These are phyloP conservation scores for Aptenodytes patagonicus DNA, from an alignment of 2,113 vertebrate genomes.

Conservation along the genomic window DNA sequence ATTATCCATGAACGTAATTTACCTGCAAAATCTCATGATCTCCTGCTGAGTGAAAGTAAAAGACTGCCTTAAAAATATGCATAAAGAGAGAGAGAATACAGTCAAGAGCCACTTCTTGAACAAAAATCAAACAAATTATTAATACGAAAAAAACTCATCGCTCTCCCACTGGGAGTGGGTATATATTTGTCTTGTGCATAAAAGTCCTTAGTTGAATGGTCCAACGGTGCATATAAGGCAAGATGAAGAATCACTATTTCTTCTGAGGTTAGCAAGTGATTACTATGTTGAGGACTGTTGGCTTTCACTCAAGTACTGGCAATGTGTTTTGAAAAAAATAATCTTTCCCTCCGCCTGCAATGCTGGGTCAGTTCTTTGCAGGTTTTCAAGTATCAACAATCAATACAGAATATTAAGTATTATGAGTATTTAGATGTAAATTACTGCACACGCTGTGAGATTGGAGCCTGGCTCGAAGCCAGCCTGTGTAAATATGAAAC, in stretches of 20 bases:
- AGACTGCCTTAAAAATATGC: neutral
- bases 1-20: conserved; percentile 1
- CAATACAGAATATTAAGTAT: conserved; percentile 4
- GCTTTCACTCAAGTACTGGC: neutral
- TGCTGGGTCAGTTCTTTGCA: neutral
- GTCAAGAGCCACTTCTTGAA: neutral
- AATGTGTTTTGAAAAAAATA: neutral
- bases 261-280: neutral
- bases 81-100: neutral
- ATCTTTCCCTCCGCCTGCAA: neutral
- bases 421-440: conserved; percentile 11
- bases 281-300: neutral
- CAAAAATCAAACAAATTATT: neutral
- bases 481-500: neutral
- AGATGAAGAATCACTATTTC: neutral
- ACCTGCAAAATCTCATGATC: neutral
- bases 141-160: neutral
- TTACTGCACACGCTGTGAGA: neutral
- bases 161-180: neutral
- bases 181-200: neutral
- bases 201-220: neutral
- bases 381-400: conserved; percentile 22
- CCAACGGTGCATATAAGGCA: neutral
- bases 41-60: conserved; percentile 3
- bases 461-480: neutral